Evolutionary conservation across 1,140 invertebrate species (phyloP).

Genomic region (Saccostrea glomerata): DNA sequence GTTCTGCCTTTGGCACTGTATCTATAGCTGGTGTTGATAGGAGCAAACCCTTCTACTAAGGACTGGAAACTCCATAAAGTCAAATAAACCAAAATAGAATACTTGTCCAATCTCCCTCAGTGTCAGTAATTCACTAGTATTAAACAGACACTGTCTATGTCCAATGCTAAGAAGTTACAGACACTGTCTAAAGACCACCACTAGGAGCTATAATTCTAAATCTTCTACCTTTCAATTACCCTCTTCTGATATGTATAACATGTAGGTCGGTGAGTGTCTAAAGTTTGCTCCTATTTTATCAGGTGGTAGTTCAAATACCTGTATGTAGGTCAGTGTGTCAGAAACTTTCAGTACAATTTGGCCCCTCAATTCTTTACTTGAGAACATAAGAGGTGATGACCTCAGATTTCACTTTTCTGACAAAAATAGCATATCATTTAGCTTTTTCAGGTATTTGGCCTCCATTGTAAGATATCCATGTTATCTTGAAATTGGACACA

Average conservation of each 20-base stretch:
- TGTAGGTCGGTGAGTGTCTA: conserved; percentile 14
- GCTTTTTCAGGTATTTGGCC: background rate
- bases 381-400: background rate
- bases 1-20: no score
- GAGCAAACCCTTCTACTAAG: no score
- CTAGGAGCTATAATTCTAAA: background rate
- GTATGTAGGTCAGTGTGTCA: background rate
- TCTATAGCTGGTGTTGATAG: no score
- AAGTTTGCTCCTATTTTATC: background rate
- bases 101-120: no score
- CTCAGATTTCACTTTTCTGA: conserved; percentile 4
- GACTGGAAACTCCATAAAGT: no score
- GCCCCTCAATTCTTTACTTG: background rate
- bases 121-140: no score
- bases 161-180: background rate
- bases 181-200: background rate
- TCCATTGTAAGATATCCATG: conserved; percentile 3
- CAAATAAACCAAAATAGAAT: no score
- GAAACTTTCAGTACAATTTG: background rate
- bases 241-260: background rate
- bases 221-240: background rate
- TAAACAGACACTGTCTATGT: no score
- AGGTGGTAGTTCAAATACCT: background rate
- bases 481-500: conserved; percentile 12
- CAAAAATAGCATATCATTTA: background rate